A percentile compares a stretch with the other conserved stretches of the same genome.
Conservation (phyloP, 2,113 vertebrate species). For the Melanerpes formicivorus region DNA sequence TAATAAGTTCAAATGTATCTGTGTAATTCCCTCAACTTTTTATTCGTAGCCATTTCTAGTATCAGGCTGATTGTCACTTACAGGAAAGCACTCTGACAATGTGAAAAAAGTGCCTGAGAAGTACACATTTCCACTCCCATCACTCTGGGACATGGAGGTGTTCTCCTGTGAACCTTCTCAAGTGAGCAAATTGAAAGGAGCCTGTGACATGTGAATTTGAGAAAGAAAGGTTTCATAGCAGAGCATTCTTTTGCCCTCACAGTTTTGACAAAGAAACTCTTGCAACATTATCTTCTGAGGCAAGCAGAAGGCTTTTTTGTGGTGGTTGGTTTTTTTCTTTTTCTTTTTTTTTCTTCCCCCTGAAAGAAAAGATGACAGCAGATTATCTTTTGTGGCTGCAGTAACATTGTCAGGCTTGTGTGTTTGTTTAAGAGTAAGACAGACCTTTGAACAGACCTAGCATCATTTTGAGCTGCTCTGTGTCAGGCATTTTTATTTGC, state of each 20-base stretch:
- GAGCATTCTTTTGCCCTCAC: not conserved
- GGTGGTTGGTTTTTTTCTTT: no score
- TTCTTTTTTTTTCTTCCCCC: not conserved
- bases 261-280: not conserved
- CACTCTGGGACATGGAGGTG: not conserved
- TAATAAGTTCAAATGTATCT: not conserved
- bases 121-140: not conserved
- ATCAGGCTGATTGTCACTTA: not conserved
- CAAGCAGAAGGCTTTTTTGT: not conserved
- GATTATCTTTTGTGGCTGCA: not conserved
- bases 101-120: not conserved
- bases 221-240: not conserved
- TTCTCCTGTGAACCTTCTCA: not conserved
- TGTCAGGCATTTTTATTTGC: not conserved
- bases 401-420: not conserved
- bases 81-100: not conserved
- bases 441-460: not conserved
- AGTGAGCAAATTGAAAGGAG: not conserved
- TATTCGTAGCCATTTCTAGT: not conserved
- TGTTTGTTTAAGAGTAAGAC: not conserved
- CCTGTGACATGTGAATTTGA: not conserved
- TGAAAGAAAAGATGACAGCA: not conserved
- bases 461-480: not conserved
- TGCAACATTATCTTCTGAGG: not conserved
- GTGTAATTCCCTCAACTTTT: not conserved